A percentile compares a stretch with the other conserved stretches of the same genome.
phyloP scores from a whole-genome alignment of 30 jellyfish, hydroid and myxozoan species.

The Nemopilema nomurai region DNA sequence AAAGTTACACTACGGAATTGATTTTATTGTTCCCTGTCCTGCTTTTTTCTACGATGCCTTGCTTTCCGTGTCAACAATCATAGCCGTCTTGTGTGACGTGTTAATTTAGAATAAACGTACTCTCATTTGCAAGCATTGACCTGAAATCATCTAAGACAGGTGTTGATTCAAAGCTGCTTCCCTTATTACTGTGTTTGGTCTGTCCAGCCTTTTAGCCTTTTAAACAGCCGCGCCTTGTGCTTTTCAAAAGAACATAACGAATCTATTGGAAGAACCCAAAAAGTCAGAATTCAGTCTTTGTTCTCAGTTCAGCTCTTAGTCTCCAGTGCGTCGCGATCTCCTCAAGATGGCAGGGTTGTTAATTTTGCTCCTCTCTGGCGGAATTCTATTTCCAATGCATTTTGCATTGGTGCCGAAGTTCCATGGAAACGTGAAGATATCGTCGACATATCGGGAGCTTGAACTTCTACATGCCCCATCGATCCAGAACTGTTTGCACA shows the following conservation, averaged over 20 bases:
- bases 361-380: not conserved
- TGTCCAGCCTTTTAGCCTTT: not conserved
- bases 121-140: not conserved
- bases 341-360: not conserved
- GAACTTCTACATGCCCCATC: not conserved
- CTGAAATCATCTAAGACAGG: not conserved
- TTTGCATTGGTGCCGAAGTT: not conserved
- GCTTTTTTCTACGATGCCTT: not conserved
- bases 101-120: not conserved
- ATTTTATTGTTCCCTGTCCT: not conserved
- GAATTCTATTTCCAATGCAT: not conserved
- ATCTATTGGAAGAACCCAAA: too few relatives aligned
- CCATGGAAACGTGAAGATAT: constrained; percentile 1
- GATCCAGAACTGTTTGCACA: constrained; percentile 15
- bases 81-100: not conserved
- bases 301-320: too few relatives aligned
- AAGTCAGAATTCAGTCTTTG: too few relatives aligned
- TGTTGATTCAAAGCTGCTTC: not conserved
- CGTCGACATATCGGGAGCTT: not conserved
- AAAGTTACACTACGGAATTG: too few relatives aligned
- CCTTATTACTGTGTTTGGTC: not conserved
- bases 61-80: not conserved
- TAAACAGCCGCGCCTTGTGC: not conserved
- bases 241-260: not conserved
- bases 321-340: too few relatives aligned